These are phyloP conservation scores for Hipposideros armiger DNA, from an alignment of 2,113 vertebrate genomes.

Conservation along the genomic window DNA sequence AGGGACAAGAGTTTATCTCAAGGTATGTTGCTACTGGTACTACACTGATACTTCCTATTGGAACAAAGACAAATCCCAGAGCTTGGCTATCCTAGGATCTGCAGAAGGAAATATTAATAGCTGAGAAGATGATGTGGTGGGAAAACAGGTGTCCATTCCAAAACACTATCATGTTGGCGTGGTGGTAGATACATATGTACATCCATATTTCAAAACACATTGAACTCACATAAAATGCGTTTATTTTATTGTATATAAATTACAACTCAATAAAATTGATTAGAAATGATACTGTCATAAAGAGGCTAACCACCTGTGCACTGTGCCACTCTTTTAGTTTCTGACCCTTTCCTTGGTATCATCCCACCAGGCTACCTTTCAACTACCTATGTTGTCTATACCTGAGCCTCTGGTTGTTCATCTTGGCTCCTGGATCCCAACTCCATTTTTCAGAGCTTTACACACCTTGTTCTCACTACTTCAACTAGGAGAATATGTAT, in stretches of 20 bases:
- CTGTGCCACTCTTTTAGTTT: neutral
- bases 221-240: constrained; percentile 19
- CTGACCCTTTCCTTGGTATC: neutral
- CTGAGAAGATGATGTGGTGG: neutral
- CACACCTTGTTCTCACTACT: neutral
- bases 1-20: constrained; percentile 15
- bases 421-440: neutral
- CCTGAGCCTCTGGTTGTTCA: neutral
- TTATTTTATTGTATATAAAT: neutral
- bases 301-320: neutral
- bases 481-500: neutral
- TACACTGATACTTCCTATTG: neutral
- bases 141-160: neutral
- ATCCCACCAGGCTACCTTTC: neutral
- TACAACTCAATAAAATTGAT: neutral
- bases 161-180: neutral
- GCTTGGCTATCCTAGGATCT: neutral
- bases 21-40: neutral
- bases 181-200: neutral
- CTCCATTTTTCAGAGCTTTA: constrained; percentile 21
- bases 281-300: neutral
- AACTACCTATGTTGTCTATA: neutral
- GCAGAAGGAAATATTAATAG: neutral
- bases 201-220: neutral
- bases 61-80: constrained; percentile 34